Base-by-base conservation (phyloP, 53 echinoderm and acorn worm genomes). In the Arbacia lixula region DNA sequence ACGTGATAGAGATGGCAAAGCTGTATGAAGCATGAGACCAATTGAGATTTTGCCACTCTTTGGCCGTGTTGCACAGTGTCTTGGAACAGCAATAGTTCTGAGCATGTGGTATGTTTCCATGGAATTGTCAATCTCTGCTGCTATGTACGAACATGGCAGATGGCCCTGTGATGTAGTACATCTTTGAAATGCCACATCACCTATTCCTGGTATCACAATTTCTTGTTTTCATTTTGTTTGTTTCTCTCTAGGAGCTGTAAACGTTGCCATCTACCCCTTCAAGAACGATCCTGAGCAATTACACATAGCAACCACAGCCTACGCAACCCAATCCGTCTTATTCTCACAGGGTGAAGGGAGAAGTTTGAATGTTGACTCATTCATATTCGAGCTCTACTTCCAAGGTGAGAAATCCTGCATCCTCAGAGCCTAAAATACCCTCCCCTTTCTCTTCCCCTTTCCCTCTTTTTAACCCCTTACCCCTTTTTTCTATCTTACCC, bases 251-350 rank as follows among this genome's bases (percentile, higher is more conserved):
- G 82, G 82, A 63, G 82, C 65, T 29, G 9, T 52, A 16, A 19
- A 81, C 42, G 24, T 81, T 12, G 12, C 46, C 16, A 22, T 81
- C 8, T 81, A 63, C 49, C 63, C 64, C 2, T 81, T 81, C 35
- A 64, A 81, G 64, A 63, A 81, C 33, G 82, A 81, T 40, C 82
- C 50, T 2, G 49, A 81, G 19, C 30, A 27, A 29, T 28, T 81
- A 5, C 64, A 81, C 64, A 64, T 81, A 43, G 82, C 82, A 29
- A 64, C 64, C 63, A 81, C 41, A 49, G 82, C 82, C 11, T 81
- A 81, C n/a, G 50, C 17, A 31, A 50, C 43, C 14, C 1, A 3
- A 0, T 43, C 82, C 3, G 1, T 33, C 1, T 1, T 81, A 2
- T 63, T 81, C 43, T 17, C 64, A 4, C 29, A 52, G 6, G 31